Percentiles rank a stretch among this genome's conserved stretches.
Conservation (phyloP, 2,113 vertebrate genomes). For the Protomyctophum bolini region DNA sequence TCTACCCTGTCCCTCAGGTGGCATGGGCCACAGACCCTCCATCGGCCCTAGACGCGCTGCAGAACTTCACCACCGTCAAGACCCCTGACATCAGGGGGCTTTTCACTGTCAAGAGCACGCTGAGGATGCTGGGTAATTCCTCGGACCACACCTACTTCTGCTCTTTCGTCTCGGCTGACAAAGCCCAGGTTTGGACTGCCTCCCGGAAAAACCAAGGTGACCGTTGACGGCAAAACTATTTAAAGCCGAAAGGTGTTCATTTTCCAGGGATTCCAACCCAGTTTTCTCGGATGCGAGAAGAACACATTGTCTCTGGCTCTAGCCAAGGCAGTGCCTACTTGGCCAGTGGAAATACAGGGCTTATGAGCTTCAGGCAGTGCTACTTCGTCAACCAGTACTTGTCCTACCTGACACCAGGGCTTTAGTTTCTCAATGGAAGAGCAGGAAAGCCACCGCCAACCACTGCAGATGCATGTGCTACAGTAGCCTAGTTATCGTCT, state of each 20-base stretch:
- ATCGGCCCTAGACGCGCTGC: constrained; percentile 31
- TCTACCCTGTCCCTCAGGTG: constrained; percentile 73
- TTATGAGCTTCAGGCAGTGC: too few relatives aligned
- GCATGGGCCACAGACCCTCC: constrained; percentile 55
- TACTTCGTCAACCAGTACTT: too few relatives aligned
- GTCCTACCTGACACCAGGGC: too few relatives aligned
- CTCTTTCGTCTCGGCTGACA: constrained; percentile 72
- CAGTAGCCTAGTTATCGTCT: too few relatives aligned
- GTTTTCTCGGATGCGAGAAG: too few relatives aligned
- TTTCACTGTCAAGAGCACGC: constrained; percentile 70
- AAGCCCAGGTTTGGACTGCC: constrained; percentile 74
- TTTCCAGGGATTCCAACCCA: too few relatives aligned
- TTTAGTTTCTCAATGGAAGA: too few relatives aligned
- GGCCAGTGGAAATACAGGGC: too few relatives aligned
- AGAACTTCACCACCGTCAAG: constrained; percentile 62
- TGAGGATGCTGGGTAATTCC: constrained; percentile 67
- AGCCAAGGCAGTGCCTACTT: too few relatives aligned
- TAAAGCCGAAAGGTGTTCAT: not conserved
- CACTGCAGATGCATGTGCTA: too few relatives aligned
- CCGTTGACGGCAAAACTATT: not conserved
- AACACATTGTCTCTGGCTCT: too few relatives aligned
- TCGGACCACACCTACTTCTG: constrained; percentile 74
- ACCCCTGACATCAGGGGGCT: constrained; percentile 74
- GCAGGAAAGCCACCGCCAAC: too few relatives aligned
- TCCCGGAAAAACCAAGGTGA: constrained; percentile 77